Percentiles rank a stretch among this genome's conserved stretches.
Conservation (phyloP, 2,113 vertebrate species). For the Pangasianodon hypophthalmus region DNA sequence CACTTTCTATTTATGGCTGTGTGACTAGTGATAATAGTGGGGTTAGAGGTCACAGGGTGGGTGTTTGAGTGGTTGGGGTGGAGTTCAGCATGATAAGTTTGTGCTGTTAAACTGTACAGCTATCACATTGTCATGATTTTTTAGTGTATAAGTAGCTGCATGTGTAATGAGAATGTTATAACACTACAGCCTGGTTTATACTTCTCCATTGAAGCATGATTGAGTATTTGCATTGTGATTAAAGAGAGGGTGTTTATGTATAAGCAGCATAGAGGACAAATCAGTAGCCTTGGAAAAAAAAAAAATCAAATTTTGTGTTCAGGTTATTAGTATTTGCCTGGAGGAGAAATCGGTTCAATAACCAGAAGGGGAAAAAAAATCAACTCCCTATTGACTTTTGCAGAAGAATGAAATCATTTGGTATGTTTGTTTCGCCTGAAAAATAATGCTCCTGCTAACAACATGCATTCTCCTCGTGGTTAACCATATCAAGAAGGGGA, state of each 20-base stretch:
- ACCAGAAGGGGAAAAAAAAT: background rate
- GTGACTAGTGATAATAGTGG: constrained; percentile 40
- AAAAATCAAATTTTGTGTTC: background rate
- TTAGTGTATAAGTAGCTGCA: background rate
- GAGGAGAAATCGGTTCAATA: background rate
- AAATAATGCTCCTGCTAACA: background rate
- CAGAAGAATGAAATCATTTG: background rate
- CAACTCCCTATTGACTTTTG: background rate
- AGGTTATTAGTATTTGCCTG: background rate
- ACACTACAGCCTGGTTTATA: background rate
- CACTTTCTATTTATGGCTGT: background rate
- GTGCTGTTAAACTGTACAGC: background rate
- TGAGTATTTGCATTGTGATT: background rate
- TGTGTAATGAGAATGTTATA: background rate
- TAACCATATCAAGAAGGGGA: background rate
- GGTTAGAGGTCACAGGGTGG: constrained; percentile 45
- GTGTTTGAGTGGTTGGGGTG: background rate
- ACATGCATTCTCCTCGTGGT: background rate
- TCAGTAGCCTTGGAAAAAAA: background rate
- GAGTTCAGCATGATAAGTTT: background rate
- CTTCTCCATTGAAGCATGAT: background rate
- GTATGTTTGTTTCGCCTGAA: background rate
- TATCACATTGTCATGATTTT: background rate
- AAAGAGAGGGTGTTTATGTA: background rate
- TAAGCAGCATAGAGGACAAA: background rate